Base-by-base conservation (phyloP, 2,797 vertebrate species). In the Champsocephalus gunnari region DNA sequence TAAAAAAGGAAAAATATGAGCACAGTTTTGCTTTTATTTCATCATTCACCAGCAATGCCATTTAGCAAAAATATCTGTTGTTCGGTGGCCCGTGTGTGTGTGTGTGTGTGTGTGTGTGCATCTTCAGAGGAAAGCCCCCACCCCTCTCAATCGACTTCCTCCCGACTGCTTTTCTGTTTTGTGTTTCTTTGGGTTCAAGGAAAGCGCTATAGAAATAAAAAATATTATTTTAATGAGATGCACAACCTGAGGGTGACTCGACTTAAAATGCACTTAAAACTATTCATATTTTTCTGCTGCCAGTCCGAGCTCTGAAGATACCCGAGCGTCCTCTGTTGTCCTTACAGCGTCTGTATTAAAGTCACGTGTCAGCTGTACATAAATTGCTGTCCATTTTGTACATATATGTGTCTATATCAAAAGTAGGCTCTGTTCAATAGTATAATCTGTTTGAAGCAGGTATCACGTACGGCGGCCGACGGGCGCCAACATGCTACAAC, bases 341-440 rank as follows among this genome's bases (percentile, higher is more conserved):
- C 63, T 87, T 59, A 75, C 73, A 71, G 54, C 75, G 75, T 85
- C 83, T 92, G 85, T 93, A 91, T 77, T 68, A 90, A 83, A 91
- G 79, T 87, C 83, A 80, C 63, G 66, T 86, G 86, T 91, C 91
- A 67, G 89, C 92, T 92, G 94, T 93, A 92, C 86, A 93, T 93
- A 92, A 74, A 78, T 65, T 56, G 89, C 90, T 88, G 85, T 92
- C 83, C 91, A 92, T 86, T 77, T 87, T 95, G 94, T 94, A 94
- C 92, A 95, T 92, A 94, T 88, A 91, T 89, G 85, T 93, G 93
- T 94, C 90, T 88, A 92, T 93, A 93, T 91, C 83, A 94, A 92
- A 88, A 92, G 87, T 94, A 92, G 90, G 90, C 86, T 89, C 91
- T 82, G 90, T 94, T 94, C 85, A 93, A 86, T 91, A 91, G 90